A percentile compares a stretch with the other conserved stretches of the same genome.
Evolutionary conservation across 37 sponge, comb jelly and placozoan species (phyloP).

Genomic region (Cliona cf. orientalis): DNA sequence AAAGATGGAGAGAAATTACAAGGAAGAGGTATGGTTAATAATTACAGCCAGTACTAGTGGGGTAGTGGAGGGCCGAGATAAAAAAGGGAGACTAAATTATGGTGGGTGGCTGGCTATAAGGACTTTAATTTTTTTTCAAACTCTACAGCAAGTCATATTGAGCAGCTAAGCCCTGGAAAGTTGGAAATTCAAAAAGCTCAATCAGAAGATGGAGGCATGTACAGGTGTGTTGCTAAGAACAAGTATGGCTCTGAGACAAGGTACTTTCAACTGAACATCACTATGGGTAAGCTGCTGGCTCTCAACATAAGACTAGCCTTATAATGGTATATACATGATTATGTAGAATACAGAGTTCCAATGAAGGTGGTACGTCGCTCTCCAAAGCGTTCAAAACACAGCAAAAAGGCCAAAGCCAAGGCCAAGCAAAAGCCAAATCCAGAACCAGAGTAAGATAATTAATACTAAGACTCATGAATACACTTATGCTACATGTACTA

Average conservation of each 20-base stretch:
- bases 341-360: background rate
- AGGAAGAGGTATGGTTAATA: constrained; percentile 14
- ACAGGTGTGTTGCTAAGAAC: constrained; percentile 29
- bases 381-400: background rate
- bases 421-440: background rate
- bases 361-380: no score
- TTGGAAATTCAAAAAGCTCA: constrained; percentile 30
- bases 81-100: no score
- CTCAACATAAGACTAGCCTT: no score
- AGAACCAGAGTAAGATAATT: no score
- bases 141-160: background rate
- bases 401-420: background rate
- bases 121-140: background rate
- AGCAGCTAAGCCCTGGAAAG: constrained; percentile 30
- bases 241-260: background rate
- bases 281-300: background rate
- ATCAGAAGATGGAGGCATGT: constrained; percentile 24
- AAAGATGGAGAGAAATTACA: constrained; percentile 28
- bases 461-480: no score
- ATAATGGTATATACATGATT: background rate
- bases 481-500: no score
- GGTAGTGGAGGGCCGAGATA: no score
- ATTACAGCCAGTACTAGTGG: no score
- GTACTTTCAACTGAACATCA: background rate
- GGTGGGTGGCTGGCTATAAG: no score